phyloP scores from a whole-genome alignment of 2,113 vertebrate species.

The Romanogobio albipinnatus region DNA sequence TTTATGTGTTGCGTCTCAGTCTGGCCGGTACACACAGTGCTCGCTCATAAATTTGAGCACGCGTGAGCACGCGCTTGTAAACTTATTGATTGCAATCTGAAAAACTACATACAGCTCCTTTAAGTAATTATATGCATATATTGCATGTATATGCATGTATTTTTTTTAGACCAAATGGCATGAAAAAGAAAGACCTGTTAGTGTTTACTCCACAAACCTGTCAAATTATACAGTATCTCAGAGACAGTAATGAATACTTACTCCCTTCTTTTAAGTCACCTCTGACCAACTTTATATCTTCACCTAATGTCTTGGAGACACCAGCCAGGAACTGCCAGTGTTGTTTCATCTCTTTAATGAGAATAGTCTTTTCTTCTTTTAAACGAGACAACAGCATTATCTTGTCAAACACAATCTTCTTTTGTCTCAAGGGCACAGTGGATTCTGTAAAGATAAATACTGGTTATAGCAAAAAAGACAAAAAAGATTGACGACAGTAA shows the following conservation, averaged over 20 bases:
- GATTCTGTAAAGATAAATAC: conserved; percentile 11
- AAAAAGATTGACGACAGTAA: not conserved
- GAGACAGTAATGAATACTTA: conserved; percentile 9
- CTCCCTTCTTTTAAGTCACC: conserved; percentile 3
- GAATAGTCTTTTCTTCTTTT: not conserved
- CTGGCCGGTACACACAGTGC: no score
- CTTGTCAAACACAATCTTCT: conserved; percentile 9
- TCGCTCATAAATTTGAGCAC: no score
- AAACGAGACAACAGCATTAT: conserved; percentile 12
- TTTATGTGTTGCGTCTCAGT: no score
- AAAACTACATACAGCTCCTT: no score
- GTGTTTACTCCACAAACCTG: not conserved
- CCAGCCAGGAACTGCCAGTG: conserved; percentile 1
- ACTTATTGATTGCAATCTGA: no score
- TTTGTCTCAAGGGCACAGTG: conserved; percentile 6
- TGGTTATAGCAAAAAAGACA: not conserved
- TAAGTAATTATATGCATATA: no score
- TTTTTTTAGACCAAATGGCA: no score
- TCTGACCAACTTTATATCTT: conserved; percentile 10
- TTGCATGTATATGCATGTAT: no score
- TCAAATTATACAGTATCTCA: not conserved
- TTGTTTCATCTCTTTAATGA: not conserved
- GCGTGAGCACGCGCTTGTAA: no score
- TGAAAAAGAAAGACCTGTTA: no score
- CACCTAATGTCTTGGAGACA: conserved; percentile 5